phyloP scores from a whole-genome alignment of 2,797 vertebrate species.

The Gymnoscopelus braueri region DNA sequence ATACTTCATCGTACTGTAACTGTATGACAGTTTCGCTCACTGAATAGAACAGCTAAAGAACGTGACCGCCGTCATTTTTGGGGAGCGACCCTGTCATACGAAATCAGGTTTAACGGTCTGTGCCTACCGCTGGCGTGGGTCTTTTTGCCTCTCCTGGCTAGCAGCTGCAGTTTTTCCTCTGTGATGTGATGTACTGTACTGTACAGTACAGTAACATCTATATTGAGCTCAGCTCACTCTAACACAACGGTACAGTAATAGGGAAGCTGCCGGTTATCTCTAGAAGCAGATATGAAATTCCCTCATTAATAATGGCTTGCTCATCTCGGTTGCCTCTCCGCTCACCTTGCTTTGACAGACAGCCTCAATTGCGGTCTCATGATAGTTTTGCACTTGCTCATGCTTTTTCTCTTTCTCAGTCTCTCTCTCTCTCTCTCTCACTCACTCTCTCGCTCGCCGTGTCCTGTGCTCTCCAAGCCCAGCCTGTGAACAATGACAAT shows the following conservation, averaged over 20 bases:
- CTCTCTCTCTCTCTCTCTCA: not conserved
- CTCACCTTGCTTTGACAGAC: conserved; percentile 25
- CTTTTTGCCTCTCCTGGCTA: too few species aligned
- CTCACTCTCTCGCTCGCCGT: conserved; percentile 8
- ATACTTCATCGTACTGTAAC: too few species aligned
- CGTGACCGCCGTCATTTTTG: too few species aligned
- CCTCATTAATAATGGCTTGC: conserved; percentile 57
- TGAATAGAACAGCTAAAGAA: too few species aligned
- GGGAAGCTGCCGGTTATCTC: conserved; percentile 53
- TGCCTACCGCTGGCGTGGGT: too few species aligned
- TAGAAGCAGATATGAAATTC: conserved; percentile 55
- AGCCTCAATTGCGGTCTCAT: conserved; percentile 31
- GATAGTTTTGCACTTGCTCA: conserved; percentile 3
- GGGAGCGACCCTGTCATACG: too few species aligned
- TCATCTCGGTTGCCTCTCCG: conserved; percentile 29
- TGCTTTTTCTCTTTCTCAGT: too few species aligned
- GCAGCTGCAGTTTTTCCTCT: too few species aligned
- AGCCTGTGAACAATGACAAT: conserved; percentile 29
- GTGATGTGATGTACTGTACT: too few species aligned
- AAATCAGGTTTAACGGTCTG: too few species aligned
- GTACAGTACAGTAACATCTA: conserved; percentile 38
- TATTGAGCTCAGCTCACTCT: conserved; percentile 42
- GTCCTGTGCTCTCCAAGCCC: conserved; percentile 11
- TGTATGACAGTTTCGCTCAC: too few species aligned
- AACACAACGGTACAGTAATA: conserved; percentile 40